phyloP scores from a whole-genome alignment of 2,797 vertebrate species.

The Dryobates pubescens region DNA sequence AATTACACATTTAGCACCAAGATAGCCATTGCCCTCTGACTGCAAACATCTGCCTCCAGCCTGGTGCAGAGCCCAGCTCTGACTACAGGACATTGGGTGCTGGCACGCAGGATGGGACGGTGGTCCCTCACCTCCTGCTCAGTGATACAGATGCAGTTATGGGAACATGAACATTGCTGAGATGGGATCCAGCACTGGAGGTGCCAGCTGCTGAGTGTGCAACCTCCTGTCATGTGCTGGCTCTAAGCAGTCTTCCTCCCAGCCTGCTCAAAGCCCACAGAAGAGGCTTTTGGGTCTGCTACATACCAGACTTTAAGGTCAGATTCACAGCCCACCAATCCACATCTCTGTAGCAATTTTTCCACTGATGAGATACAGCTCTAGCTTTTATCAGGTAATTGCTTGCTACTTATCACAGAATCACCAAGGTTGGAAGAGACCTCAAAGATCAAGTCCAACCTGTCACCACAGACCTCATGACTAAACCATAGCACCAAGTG shows the following conservation, averaged over 20 bases:
- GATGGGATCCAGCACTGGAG: neutral
- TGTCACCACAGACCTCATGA: too few relatives aligned
- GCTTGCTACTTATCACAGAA: neutral
- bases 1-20: conserved; percentile 28
- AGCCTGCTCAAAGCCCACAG: neutral
- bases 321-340: neutral
- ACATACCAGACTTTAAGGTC: neutral
- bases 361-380: neutral
- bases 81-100: neutral
- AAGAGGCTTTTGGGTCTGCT: neutral
- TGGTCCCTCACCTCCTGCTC: neutral
- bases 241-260: neutral
- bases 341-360: neutral
- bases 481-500: too few relatives aligned
- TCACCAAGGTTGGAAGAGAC: too few relatives aligned
- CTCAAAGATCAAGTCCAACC: too few relatives aligned
- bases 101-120: neutral
- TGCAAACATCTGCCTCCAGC: conserved; percentile 23
- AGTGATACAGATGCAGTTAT: fast-evolving
- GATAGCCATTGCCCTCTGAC: neutral
- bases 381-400: neutral
- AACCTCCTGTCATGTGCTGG: neutral
- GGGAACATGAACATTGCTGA: neutral
- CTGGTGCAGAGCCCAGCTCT: neutral
- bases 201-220: neutral